Evolutionary conservation across 2,797 vertebrate genomes (phyloP), one percentile per base, ranked within the genome.

Genomic region (Kryptolebias ocellatus): DNA sequence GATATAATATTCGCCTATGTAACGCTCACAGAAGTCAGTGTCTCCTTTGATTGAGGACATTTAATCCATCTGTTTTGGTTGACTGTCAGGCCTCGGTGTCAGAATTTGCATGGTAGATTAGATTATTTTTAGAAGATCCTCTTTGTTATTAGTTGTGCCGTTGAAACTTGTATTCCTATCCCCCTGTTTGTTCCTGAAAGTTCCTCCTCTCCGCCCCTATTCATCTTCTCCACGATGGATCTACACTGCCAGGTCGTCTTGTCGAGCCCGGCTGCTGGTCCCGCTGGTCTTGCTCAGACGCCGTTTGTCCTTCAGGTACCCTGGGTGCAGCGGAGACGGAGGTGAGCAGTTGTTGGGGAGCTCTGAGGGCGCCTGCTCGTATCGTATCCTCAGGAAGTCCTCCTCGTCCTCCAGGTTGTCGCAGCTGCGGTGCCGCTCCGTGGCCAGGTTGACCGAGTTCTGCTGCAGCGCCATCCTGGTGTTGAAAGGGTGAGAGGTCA

Each of bases 161-260:
- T 39, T 11, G 46, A 55, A 61, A 67, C 53, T 39, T 24, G 46
- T 47, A 55, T 34, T 37, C 6, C 14, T 20, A 16, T 51, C 14
- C 24, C 20, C 7, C 29, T 57, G 52, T 66, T 64, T 68, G 31
- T 34, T 47, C 66, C 16, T 52, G n/a, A 70, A 56, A 62, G 4
- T 29, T 20, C 12, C 44, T 18, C n/a, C 12, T 47, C 14, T 37
- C 61, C 20, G 42, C 28, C 20, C 27, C 7, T n/a, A 9, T 27
- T 31, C 12, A 47, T 20, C 24, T 28, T 29, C 60, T 54, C 24
- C 49, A 34, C 42, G n/a, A 0, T 46, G 53, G 8, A 7, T 61
- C 93, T 94, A 98, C 63, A 98, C 96, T 0, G 96, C 95, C 67
- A 99, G 82, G 77, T 99, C 98, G 11, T 96, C 95, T 0, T 95